These are phyloP conservation scores for Indicator indicator DNA, from an alignment of 2,113 vertebrate species.

Conservation along the genomic window DNA sequence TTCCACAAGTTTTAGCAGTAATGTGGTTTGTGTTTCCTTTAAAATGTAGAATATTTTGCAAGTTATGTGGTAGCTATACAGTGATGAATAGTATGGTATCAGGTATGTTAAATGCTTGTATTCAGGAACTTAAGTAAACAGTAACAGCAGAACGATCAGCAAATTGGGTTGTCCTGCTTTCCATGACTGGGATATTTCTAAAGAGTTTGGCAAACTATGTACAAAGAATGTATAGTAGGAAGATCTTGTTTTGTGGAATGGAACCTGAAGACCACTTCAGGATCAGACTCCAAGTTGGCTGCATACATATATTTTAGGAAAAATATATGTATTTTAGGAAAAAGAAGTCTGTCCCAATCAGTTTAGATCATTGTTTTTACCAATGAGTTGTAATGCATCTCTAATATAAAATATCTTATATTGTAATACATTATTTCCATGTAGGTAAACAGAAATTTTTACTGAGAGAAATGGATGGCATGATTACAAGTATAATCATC, in stretches of 20 bases:
- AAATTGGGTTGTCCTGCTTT: not conserved
- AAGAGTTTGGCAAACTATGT: not conserved
- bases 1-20: not conserved
- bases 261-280: not conserved
- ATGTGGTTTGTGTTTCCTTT: slow-evolving; percentile 24
- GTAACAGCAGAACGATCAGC: not conserved
- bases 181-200: slow-evolving; percentile 15
- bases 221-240: not conserved
- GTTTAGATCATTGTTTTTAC: not conserved
- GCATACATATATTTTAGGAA: not conserved
- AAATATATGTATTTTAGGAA: not conserved
- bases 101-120: not conserved
- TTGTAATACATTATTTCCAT: slow-evolving; percentile 54
- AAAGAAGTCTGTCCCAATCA: not conserved
- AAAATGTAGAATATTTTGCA: slow-evolving; percentile 53
- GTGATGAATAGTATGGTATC: slow-evolving; percentile 2
- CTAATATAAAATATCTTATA: slow-evolving; percentile 53
- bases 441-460: slow-evolving; percentile 49
- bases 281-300: not conserved
- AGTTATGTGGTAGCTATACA: slow-evolving; percentile 24
- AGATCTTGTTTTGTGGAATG: not conserved
- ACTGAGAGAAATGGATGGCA: slow-evolving; percentile 1
- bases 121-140: not conserved
- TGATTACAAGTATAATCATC: not conserved
- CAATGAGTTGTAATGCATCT: not conserved